Conservation (phyloP, 1,140 invertebrate species). For the Aphelenchoides fujianensis region DNA sequence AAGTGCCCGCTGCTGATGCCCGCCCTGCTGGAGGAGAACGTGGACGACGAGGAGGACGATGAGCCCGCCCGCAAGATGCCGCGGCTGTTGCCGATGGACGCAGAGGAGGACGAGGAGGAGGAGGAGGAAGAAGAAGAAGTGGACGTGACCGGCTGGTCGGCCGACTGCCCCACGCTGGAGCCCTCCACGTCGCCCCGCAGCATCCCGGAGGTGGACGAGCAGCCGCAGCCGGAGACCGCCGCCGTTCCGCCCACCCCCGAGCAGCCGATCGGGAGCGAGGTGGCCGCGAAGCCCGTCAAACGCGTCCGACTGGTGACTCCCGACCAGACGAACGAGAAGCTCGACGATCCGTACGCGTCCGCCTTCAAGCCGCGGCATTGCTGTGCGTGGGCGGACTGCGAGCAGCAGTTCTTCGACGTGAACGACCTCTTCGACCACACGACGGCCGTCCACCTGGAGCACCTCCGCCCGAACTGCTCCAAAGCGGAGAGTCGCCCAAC, state of each 20-base stretch:
- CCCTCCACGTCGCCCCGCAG: not conserved
- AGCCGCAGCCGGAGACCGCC: not conserved
- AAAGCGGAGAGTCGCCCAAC: too few species aligned
- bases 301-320: not conserved
- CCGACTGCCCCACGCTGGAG: not conserved
- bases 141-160: too few species aligned
- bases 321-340: not conserved
- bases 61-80: not conserved
- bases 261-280: not conserved
- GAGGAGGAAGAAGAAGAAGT: too few species aligned
- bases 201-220: not conserved
- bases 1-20: not conserved
- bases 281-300: not conserved
- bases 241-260: not conserved
- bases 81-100: conserved; percentile 1
- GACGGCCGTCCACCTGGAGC: not conserved
- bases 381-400: conserved; percentile 10
- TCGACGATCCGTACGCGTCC: not conserved
- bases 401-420: not conserved
- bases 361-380: not conserved
- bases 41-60: not conserved
- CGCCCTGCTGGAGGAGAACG: not conserved
- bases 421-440: conserved; percentile 18
- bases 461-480: not conserved
- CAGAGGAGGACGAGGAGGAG: not conserved